Evolutionary conservation across 2,888 invertebrate genomes (phyloP), one percentile per base, ranked within the genome.

Genomic region (Metopia argyrocephala): DNA sequence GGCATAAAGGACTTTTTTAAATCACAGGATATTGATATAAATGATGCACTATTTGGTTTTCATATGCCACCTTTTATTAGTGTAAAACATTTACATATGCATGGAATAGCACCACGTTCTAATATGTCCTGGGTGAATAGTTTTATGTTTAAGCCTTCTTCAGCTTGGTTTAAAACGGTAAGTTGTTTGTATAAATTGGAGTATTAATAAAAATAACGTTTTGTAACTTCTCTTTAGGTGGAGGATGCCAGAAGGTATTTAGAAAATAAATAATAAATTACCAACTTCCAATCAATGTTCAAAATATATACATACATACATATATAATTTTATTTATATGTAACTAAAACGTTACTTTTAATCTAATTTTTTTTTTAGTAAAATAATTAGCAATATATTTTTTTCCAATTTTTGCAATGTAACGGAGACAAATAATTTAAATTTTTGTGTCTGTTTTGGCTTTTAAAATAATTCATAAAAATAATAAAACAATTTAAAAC

Each of bases 31-130:
- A 89, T 92, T 0, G 84, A 90, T 0, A 59, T 88, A 0, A 87
- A 90, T 0, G 92, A 92, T 74, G 90, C 92, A 18, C 91, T 93
- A 61, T 91, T 94, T 54, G 98, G 98, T 0, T 98, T 97, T 87
- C 97, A 98, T 88, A 95, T 96, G 94, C 97, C 98, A 0, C 98
- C 98, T 0, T 97, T 97, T 90, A 93, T 94, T 76, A 94, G 95
- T 1, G 93, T 98, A 0, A 89, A 91, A 59, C 98, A 98, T 90
- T 82, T 89, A 15, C 98, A 98, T 89, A 91, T 98, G 74, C 98
- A 98, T 86, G 93, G 94, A 0, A 97, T 98, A 69, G 94, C 95
- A 0, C 97, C 97, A 0, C 92, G 92, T 18, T 93, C 93, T 0
- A 92, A 94, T 79, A 96, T 98, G 95, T 92, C 93, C 0, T 92